Conservation (phyloP, 1,140 invertebrate species). For the Orchesella cincta region DNA sequence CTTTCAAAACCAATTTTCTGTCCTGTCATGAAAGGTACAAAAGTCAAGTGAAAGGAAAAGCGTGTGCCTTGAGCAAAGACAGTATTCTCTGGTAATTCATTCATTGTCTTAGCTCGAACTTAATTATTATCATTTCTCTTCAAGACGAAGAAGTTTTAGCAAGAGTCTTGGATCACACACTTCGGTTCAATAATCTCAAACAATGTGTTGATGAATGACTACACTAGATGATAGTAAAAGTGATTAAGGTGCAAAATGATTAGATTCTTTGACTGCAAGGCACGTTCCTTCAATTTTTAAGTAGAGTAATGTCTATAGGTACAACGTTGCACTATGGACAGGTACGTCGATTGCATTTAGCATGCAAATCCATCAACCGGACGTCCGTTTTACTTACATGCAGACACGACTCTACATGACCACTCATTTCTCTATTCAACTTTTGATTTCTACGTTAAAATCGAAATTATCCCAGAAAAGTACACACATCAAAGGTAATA, state of each 20-base stretch:
- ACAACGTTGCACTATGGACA: background rate
- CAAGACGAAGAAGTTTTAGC: background rate
- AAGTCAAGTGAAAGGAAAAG: constrained; percentile 11
- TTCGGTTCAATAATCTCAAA: background rate
- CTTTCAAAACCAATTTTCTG: constrained; percentile 10
- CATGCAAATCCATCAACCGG: constrained; percentile 4
- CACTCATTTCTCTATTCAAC: background rate
- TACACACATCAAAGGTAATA: no score
- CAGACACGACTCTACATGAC: background rate
- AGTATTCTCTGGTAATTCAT: background rate
- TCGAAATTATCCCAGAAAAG: background rate
- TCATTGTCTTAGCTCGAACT: background rate
- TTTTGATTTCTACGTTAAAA: constrained; percentile 12
- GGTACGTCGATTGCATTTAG: background rate
- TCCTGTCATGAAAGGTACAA: background rate
- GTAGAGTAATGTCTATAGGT: no score
- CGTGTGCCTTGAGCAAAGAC: background rate
- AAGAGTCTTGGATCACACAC: background rate
- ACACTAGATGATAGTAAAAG: background rate
- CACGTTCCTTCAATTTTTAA: background rate
- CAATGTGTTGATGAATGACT: background rate
- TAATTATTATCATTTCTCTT: background rate
- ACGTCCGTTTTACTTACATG: constrained; percentile 5
- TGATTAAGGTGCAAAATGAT: background rate
- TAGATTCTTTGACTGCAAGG: background rate